Conservation (phyloP, 2,888 invertebrate genomes). For the Chrysina gloriosa region DNA sequence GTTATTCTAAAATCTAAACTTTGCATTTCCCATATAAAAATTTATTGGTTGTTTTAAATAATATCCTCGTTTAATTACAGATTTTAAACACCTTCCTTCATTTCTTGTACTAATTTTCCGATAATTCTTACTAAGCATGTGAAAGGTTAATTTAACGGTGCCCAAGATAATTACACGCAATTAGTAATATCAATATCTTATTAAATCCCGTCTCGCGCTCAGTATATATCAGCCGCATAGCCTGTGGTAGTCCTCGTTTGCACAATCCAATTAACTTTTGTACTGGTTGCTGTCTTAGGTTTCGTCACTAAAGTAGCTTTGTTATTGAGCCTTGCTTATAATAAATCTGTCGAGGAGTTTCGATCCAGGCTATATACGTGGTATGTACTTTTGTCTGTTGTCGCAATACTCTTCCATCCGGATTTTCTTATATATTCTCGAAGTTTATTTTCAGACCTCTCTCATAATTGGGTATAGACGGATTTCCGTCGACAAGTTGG, state of each 20-base stretch:
- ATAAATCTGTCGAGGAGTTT: conserved; percentile 10
- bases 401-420: background rate
- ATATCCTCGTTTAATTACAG: no score
- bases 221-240: background rate
- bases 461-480: background rate
- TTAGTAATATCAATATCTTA: no score
- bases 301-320: background rate
- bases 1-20: no score
- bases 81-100: no score
- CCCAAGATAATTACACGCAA: no score
- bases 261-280: background rate
- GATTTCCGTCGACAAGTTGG: background rate
- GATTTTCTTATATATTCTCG: background rate
- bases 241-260: background rate
- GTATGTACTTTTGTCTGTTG: conserved; percentile 4
- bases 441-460: conserved; percentile 5
- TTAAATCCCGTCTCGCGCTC: no score
- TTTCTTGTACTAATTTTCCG: no score
- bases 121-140: no score
- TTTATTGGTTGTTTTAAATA: no score
- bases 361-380: background rate
- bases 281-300: background rate
- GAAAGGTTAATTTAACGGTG: no score
- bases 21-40: no score
- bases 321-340: conserved; percentile 1